Conservation (phyloP, 53 echinoderm and acorn worm species). For the Hippasteria phrygiana region DNA sequence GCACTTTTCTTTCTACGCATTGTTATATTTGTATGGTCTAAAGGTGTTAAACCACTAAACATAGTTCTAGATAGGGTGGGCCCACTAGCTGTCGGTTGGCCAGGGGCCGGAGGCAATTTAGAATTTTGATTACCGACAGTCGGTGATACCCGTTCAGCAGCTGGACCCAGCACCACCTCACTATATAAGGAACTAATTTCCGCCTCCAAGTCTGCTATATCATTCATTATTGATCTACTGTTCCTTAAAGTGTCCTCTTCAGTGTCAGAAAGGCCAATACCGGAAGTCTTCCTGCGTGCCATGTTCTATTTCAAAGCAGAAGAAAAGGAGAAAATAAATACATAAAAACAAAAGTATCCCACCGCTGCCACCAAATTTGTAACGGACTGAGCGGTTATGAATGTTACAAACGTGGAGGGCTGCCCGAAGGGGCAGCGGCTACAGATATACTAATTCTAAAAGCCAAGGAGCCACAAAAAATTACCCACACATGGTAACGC, state of each 20-base stretch:
- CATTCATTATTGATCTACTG: background rate
- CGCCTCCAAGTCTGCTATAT: constrained; percentile 14
- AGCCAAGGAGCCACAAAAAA: too few species aligned
- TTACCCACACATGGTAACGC: too few species aligned
- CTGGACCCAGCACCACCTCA: constrained; percentile 35
- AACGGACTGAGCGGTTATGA: constrained; percentile 4
- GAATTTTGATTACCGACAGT: background rate
- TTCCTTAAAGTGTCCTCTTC: background rate
- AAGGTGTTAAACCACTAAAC: too few species aligned
- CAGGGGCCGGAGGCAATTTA: constrained; percentile 26
- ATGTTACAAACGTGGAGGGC: background rate
- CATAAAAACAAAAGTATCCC: background rate
- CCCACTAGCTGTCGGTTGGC: constrained; percentile 33
- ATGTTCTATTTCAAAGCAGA: too few species aligned
- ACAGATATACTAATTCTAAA: too few species aligned
- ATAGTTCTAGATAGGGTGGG: too few species aligned
- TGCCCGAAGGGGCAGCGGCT: background rate
- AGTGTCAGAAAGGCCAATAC: constrained; percentile 24
- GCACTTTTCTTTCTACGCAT: too few species aligned
- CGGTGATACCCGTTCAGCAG: constrained; percentile 19
- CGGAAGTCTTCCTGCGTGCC: constrained; percentile 25
- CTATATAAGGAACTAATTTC: constrained; percentile 35
- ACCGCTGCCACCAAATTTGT: constrained; percentile 35
- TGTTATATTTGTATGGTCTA: background rate
- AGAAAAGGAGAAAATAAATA: too few species aligned